Percentiles rank a stretch among this genome's conserved stretches.
phyloP scores from a whole-genome alignment of 2,113 vertebrate species.

The Probosciger aterrimus region DNA sequence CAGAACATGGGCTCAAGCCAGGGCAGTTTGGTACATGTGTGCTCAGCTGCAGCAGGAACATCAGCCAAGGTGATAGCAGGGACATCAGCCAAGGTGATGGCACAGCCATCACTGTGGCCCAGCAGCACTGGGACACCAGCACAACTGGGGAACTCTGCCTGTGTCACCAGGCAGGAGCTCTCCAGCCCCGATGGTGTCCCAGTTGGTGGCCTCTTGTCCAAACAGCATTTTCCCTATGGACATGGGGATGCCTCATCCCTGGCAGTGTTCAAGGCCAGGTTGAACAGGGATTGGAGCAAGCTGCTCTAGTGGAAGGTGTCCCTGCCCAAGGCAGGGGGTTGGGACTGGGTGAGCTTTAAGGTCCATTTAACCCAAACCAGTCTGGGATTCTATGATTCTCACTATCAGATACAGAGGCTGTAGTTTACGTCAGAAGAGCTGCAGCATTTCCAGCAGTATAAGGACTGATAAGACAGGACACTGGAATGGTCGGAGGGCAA shows the following conservation, averaged over 20 bases:
- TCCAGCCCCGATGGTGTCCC: background rate
- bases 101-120: accelerated
- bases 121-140: background rate
- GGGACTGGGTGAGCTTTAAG: background rate
- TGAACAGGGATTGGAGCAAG: background rate
- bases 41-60: background rate
- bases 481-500: background rate
- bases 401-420: background rate
- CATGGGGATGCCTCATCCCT: background rate
- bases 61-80: too few species aligned
- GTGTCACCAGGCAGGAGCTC: background rate
- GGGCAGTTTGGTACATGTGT: accelerated
- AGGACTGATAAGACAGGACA: background rate
- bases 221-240: background rate
- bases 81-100: too few species aligned
- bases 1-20: accelerated
- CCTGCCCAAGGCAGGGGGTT: background rate
- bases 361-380: background rate
- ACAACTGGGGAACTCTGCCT: background rate
- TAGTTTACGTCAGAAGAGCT: background rate
- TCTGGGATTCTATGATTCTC: background rate
- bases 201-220: background rate
- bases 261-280: background rate
- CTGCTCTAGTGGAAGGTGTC: background rate
- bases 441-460: background rate